Base-by-base conservation (phyloP, 2,888 invertebrate genomes). In the Chymomyza procnemis region DNA sequence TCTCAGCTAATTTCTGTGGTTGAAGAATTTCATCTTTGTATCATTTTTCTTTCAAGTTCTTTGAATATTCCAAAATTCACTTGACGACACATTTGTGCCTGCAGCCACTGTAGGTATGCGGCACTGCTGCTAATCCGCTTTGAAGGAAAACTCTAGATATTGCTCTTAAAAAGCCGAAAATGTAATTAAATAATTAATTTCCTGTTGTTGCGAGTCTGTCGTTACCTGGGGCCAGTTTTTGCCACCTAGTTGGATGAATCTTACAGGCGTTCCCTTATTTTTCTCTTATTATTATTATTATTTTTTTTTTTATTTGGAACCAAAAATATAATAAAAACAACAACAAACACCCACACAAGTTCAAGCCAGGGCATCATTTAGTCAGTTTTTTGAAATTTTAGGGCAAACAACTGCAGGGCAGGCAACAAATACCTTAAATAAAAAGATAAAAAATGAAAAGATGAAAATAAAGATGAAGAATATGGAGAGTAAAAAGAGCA, bases 171-270 rank as follows among this genome's bases (percentile, higher is more conserved):
- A 34, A 12, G 3, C 22, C 18, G 4, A 22, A 5, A 41, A n/a
- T 67, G 78, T 80, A 80, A 80, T 80, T 83, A 78, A 83, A 81
- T 78, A 70, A 84, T 84, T 81, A 76, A 81, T 86, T 81, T 84
- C 79, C 75, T 78, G 86, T 76, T 76, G 79, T 80, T 76, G 69
- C 60, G 64, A 70, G 66, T 59, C 69, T 22, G 71, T 59, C 77
- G 58, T 65, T 70, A 26, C 26, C 26, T 26, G 26, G 6, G 26
- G 26, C 26, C 26, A 26, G n/a, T 47, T 14, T 47, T 47, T 16
- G 47, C 26, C 26, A 26, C 26, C 26, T 26, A 26, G 26, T 26
- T 26, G 26, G 26, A 26, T 47, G 4, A 14, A 14, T 16, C 47
- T 47, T 16, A 14, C 14, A 4, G n/a, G n/a, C n/a, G n/a, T 47